phyloP scores from a whole-genome alignment of 2,113 vertebrate species.

The Petromus typicus region DNA sequence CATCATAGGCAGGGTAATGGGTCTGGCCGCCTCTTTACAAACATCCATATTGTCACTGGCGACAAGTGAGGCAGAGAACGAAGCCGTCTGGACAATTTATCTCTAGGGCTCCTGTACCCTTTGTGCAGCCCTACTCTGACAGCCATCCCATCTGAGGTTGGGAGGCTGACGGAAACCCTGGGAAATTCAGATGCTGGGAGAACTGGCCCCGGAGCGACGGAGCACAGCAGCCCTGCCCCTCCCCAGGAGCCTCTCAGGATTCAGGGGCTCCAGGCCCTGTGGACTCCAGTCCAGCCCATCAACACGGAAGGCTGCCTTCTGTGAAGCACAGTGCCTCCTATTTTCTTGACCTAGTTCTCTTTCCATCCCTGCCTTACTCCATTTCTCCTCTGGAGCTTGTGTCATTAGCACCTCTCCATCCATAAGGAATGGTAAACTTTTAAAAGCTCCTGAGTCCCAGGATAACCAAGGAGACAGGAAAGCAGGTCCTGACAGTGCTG shows the following conservation, averaged over 20 bases:
- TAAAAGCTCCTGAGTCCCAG: not conserved
- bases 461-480: conserved; percentile 44
- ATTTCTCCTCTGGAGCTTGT: not conserved
- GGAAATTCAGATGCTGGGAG: not conserved
- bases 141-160: not conserved
- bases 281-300: fast-evolving
- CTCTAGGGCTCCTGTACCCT: not conserved
- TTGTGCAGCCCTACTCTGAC: not conserved
- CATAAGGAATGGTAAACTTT: not conserved
- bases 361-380: not conserved
- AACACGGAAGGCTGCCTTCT: not conserved
- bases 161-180: not conserved
- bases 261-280: fast-evolving
- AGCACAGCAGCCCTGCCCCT: not conserved
- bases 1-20: conserved; percentile 62
- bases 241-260: not conserved
- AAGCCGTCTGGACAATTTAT: conserved; percentile 50
- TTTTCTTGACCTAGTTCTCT: conserved; percentile 65
- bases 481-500: not conserved
- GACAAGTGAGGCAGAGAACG: conserved; percentile 40
- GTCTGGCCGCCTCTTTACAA: conserved; percentile 55
- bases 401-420: conserved; percentile 53
- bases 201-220: too few relatives aligned
- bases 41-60: conserved; percentile 71
- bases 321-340: not conserved